These are phyloP conservation scores for Smithornis capensis DNA, from an alignment of 2,113 vertebrate species.

Conservation along the genomic window DNA sequence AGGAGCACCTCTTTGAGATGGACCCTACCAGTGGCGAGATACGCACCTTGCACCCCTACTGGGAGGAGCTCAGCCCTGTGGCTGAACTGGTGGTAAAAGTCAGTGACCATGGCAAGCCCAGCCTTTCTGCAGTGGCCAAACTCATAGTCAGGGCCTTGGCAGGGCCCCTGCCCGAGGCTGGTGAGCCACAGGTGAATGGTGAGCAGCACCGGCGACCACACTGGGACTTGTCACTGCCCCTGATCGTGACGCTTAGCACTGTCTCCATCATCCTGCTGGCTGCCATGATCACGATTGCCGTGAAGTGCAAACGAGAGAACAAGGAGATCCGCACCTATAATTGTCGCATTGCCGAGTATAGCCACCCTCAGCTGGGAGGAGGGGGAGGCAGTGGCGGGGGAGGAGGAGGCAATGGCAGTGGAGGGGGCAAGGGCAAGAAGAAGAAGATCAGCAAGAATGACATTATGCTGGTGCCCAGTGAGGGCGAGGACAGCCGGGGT, in stretches of 20 bases:
- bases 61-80: conserved; percentile 91
- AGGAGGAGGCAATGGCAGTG: conserved; percentile 63
- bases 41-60: conserved; percentile 90
- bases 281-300: conserved; percentile 97
- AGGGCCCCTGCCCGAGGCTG: conserved; percentile 89
- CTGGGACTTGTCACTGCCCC: conserved; percentile 96
- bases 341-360: conserved; percentile 98
- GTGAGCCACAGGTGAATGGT: conserved; percentile 86
- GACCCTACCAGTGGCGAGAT: conserved; percentile 92
- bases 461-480: conserved; percentile 99
- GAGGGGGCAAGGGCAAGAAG: conserved; percentile 71
- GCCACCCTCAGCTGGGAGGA: conserved; percentile 92
- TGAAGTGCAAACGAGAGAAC: conserved; percentile 98
- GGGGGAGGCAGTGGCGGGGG: conserved; percentile 65
- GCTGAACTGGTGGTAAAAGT: conserved; percentile 95
- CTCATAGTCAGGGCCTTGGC: conserved; percentile 92
- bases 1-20: conserved; percentile 95
- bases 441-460: conserved; percentile 98
- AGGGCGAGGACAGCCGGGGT: conserved; percentile 94
- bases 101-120: conserved; percentile 95
- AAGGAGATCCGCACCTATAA: conserved; percentile 99
- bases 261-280: conserved; percentile 96
- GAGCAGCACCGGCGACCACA: conserved; percentile 83
- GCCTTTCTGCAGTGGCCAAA: conserved; percentile 90
- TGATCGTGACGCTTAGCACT: conserved; percentile 95